Percentiles rank a stretch among this genome's conserved stretches.
phyloP scores from a whole-genome alignment of 1,140 invertebrate genomes.

The Bicyclus anynana region DNA sequence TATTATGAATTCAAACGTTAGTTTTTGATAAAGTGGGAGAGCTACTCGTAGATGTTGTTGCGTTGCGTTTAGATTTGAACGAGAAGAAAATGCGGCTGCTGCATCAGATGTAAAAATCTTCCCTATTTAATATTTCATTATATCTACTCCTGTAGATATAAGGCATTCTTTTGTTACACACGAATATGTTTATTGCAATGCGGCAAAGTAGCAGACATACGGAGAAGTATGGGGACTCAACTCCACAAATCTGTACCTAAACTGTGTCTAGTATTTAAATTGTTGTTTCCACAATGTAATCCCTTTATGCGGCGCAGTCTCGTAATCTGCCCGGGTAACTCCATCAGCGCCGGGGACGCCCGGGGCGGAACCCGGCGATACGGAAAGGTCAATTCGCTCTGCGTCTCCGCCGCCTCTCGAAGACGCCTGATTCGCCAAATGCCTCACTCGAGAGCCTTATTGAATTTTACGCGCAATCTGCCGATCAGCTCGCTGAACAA shows the following conservation, averaged over 20 bases:
- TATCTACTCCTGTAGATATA: no score
- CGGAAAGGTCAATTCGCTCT: conserved; percentile 11
- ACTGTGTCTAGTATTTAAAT: background rate
- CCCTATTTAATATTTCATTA: no score
- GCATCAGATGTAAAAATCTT: no score
- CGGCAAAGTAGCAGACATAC: no score
- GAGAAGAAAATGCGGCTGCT: no score
- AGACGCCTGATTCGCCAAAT: conserved; percentile 20
- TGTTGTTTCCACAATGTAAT: background rate
- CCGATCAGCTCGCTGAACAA: conserved; percentile 18
- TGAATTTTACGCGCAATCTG: conserved; percentile 24
- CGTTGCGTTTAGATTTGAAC: no score
- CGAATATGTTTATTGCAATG: no score
- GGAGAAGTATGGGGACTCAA: no score
- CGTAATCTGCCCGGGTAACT: background rate
- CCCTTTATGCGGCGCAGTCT: background rate
- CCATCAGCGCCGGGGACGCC: background rate
- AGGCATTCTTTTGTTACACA: no score
- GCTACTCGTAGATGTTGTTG: no score
- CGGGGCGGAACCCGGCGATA: background rate
- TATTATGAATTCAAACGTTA: no score
- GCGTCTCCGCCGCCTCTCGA: background rate
- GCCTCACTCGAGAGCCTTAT: conserved; percentile 19
- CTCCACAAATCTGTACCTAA: background rate
- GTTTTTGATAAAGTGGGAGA: no score